Evolutionary conservation across 2,888 invertebrate species (phyloP).

Genomic region (Lochmaea crataegi): DNA sequence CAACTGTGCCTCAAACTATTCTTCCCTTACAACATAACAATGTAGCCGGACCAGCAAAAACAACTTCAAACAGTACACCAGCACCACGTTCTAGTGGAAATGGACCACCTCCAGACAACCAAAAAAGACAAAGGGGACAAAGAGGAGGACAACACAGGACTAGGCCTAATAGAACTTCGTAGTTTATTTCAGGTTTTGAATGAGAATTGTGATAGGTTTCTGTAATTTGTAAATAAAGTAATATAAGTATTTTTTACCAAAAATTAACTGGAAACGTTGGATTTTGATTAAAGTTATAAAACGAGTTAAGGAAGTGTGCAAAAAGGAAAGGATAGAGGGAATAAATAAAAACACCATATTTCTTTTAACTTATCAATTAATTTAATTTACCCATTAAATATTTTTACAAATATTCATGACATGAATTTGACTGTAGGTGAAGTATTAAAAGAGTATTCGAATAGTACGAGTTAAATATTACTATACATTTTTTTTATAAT

Average conservation of each 20-base stretch:
- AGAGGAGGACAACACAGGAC: slow-evolving; percentile 62
- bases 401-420: slow-evolving; percentile 35
- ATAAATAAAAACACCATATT: slow-evolving; percentile 4
- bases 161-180: slow-evolving; percentile 56
- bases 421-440: slow-evolving; percentile 36
- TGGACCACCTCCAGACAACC: slow-evolving; percentile 55
- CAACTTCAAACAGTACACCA: slow-evolving; percentile 52
- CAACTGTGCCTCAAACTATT: slow-evolving; percentile 42
- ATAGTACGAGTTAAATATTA: slow-evolving; percentile 47
- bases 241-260: slow-evolving; percentile 9
- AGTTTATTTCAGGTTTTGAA: slow-evolving; percentile 16
- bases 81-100: slow-evolving; percentile 52
- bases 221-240: slow-evolving; percentile 30
- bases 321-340: not conserved
- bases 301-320: not conserved
- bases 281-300: not conserved
- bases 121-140: slow-evolving; percentile 60
- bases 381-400: slow-evolving; percentile 36
- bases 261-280: not conserved
- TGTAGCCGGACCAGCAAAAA: slow-evolving; percentile 56
- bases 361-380: slow-evolving; percentile 19
- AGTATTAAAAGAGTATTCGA: slow-evolving; percentile 52
- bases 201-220: slow-evolving; percentile 29
- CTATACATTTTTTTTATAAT: slow-evolving; percentile 45
- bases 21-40: slow-evolving; percentile 60